phyloP scores from a whole-genome alignment of 35 echinoderm and acorn worm species.

The Chiridota heheva region DNA sequence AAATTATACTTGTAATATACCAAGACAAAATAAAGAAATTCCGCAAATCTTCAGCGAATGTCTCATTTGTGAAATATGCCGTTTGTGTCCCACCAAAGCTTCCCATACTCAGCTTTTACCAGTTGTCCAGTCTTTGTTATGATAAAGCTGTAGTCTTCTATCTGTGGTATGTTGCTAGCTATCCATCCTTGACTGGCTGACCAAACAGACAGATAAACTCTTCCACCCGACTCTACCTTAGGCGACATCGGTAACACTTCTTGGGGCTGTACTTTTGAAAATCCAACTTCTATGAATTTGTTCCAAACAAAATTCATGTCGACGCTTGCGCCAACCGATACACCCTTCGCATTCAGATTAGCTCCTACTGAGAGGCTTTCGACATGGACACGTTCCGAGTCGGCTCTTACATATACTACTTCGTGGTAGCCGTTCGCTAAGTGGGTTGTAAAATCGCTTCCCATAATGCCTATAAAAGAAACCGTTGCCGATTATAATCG shows the following conservation, averaged over 20 bases:
- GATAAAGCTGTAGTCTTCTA: neutral
- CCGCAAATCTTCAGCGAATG: too few species aligned
- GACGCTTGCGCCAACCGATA: neutral
- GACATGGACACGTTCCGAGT: neutral
- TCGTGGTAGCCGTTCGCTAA: conserved; percentile 3
- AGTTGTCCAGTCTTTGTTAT: neutral
- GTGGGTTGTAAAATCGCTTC: too few species aligned
- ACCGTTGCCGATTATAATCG: too few species aligned
- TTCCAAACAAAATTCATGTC: neutral
- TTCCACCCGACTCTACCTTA: neutral
- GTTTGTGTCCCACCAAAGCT: neutral
- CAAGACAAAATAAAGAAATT: too few species aligned
- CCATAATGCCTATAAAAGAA: too few species aligned
- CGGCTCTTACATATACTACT: neutral
- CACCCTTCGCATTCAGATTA: neutral
- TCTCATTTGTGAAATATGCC: too few species aligned
- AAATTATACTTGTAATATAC: too few species aligned
- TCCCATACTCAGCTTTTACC: neutral
- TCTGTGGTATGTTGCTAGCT: neutral
- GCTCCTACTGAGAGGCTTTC: neutral
- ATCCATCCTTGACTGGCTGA: conserved; percentile 5
- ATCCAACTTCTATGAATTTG: conserved; percentile 11
- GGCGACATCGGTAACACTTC: neutral
- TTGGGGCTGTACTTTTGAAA: neutral
- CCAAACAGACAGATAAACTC: conserved; percentile 17